These are phyloP conservation scores for Cephalopachus bancanus DNA, from an alignment of 2,797 vertebrate genomes.

Conservation along the genomic window DNA sequence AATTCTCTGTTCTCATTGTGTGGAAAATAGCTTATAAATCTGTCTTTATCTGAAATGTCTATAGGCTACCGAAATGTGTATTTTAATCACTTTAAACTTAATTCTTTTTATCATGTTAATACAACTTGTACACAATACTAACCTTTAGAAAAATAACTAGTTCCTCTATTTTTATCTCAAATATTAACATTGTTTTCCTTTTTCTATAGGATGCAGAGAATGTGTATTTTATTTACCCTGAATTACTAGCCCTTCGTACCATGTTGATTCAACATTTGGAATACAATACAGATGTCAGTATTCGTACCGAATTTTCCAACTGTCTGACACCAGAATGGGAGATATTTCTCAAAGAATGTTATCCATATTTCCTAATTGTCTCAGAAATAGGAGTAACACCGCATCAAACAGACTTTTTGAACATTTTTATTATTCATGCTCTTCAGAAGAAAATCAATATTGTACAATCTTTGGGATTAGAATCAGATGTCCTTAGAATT, in stretches of 20 bases:
- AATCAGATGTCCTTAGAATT: conserved; percentile 79
- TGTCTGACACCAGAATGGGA: conserved; percentile 82
- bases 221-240: conserved; percentile 73
- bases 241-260: conserved; percentile 62
- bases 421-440: conserved; percentile 81
- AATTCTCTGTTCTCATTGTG: not conserved
- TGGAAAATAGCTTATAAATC: not conserved
- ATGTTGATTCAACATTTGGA: conserved; percentile 82
- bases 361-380: conserved; percentile 83
- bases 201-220: conserved; percentile 82
- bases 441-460: conserved; percentile 81
- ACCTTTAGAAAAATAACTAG: not conserved
- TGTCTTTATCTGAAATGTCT: not conserved
- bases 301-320: conserved; percentile 80
- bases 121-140: not conserved
- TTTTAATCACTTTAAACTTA: not conserved
- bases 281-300: conserved; percentile 68
- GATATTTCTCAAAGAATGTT: conserved; percentile 79
- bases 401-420: conserved; percentile 70
- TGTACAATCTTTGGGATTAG: conserved; percentile 77
- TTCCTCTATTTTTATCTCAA: not conserved
- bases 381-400: conserved; percentile 79
- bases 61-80: not conserved
- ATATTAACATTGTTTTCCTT: not conserved
- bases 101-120: not conserved